Conservation (phyloP, 2,797 vertebrate genomes). For the Amblyopsis hoosieri region DNA sequence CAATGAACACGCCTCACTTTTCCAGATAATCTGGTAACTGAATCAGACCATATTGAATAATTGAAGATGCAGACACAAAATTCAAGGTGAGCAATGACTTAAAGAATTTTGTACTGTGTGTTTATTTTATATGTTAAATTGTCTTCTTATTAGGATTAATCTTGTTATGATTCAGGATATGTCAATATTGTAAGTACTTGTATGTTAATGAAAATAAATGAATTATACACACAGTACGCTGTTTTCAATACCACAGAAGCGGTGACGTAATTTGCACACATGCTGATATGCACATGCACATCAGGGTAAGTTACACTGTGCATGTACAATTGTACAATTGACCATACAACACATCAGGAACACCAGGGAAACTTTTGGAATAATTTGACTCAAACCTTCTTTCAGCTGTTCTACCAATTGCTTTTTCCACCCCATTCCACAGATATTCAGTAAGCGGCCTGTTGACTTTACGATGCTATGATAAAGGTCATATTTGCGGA, state of each 20-base stretch:
- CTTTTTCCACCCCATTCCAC: too few species aligned
- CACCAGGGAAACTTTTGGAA: too few species aligned
- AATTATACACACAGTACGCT: slow-evolving; percentile 6
- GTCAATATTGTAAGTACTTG: background rate
- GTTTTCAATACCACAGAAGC: background rate
- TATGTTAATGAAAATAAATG: slow-evolving; percentile 46
- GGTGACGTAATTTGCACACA: background rate
- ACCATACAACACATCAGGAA: too few species aligned
- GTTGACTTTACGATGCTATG: too few species aligned
- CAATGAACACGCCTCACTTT: slow-evolving; percentile 39
- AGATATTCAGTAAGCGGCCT: too few species aligned
- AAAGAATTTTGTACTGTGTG: slow-evolving; percentile 3
- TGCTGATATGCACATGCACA: background rate
- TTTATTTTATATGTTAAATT: slow-evolving; percentile 40
- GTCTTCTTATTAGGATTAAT: slow-evolving; percentile 32
- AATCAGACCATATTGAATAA: slow-evolving; percentile 5
- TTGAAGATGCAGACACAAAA: slow-evolving; percentile 1
- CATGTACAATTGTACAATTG: background rate
- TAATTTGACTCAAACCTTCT: too few species aligned
- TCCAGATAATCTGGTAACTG: background rate
- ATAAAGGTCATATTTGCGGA: too few species aligned
- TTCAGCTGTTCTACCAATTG: too few species aligned
- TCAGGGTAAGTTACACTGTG: background rate
- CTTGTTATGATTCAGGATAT: slow-evolving; percentile 1
- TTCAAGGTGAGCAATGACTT: slow-evolving; percentile 3